Conservation (phyloP, 2,113 vertebrate species). For the Cacatua alba region DNA sequence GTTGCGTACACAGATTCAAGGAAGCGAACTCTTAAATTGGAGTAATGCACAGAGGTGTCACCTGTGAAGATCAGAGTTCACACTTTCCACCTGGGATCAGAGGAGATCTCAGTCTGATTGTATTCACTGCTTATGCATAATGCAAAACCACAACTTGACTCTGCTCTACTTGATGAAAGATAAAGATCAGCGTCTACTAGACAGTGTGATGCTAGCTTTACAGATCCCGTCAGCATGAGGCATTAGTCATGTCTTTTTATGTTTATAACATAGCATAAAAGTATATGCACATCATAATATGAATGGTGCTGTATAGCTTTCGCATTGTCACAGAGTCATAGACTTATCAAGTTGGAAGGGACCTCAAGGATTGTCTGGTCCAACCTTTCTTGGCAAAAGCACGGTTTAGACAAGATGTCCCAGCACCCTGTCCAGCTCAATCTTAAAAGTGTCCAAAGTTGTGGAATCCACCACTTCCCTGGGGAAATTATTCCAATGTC, state of each 20-base stretch:
- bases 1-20: neutral
- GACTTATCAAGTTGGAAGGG: neutral
- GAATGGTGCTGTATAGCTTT: neutral
- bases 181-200: neutral
- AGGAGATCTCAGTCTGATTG: conserved; percentile 13
- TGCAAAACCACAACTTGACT: conserved; percentile 14
- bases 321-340: neutral
- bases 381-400: neutral
- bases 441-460: neutral
- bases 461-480: neutral
- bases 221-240: neutral
- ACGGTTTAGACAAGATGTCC: accelerated
- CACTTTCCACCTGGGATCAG: neutral
- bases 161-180: conserved; percentile 6
- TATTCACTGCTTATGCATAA: conserved; percentile 29
- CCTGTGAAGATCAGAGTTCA: conserved; percentile 19
- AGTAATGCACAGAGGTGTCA: neutral
- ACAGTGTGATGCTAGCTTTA: neutral
- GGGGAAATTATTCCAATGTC: neutral
- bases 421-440: neutral
- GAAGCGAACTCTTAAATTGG: neutral
- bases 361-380: neutral
- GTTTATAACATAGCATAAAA: neutral
- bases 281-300: neutral
- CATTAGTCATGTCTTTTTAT: neutral